Percentiles rank a stretch among this genome's conserved stretches.
Conservation (phyloP, 2,113 vertebrate species). For the Perca flavescens region DNA sequence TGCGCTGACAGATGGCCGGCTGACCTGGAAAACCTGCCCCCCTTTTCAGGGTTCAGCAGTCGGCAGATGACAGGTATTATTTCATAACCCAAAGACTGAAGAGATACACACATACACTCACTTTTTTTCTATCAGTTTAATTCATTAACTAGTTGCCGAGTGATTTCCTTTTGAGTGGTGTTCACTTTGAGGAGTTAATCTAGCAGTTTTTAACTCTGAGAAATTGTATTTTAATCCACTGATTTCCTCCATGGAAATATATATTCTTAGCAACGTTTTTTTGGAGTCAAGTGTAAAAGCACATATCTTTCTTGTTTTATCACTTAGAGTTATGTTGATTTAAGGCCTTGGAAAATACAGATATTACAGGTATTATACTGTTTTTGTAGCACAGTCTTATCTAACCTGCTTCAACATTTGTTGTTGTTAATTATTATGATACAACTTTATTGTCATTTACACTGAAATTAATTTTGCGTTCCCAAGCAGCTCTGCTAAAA, state of each 20-base stretch:
- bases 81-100: slow-evolving; percentile 93
- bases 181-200: neutral
- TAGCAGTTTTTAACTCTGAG: neutral
- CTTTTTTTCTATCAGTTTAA: neutral
- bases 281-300: too few species aligned
- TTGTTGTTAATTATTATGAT: neutral
- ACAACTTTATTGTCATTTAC: too few species aligned
- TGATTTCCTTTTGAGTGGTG: slow-evolving; percentile 16
- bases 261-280: too few species aligned
- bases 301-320: neutral
- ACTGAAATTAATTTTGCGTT: too few species aligned
- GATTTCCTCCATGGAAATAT: too few species aligned
- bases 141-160: slow-evolving; percentile 17
- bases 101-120: slow-evolving; percentile 58
- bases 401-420: neutral
- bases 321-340: neutral
- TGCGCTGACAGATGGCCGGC: slow-evolving; percentile 93
- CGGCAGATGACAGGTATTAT: slow-evolving; percentile 98
- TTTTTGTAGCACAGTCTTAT: neutral
- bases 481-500: too few species aligned
- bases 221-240: too few species aligned
- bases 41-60: slow-evolving; percentile 94
- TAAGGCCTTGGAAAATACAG: neutral
- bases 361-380: neutral
- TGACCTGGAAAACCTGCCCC: slow-evolving; percentile 96